phyloP scores from a whole-genome alignment of 2,797 vertebrate genomes.

The Thaleichthys pacificus region DNA sequence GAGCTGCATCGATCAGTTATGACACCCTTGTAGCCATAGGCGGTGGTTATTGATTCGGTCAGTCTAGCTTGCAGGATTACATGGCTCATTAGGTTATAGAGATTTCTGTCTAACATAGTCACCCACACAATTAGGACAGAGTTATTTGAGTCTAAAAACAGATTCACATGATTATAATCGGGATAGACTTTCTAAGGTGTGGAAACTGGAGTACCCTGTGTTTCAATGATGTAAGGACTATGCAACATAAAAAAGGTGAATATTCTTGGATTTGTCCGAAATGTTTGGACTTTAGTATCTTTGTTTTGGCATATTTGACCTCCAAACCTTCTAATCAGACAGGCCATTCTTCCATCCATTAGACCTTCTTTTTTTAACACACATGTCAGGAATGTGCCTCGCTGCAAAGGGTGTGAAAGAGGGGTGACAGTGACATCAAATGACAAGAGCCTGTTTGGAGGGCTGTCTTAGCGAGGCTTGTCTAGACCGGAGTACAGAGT shows the following conservation, averaged over 20 bases:
- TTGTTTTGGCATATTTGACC: background rate
- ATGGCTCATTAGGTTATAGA: background rate
- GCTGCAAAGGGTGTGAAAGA: background rate
- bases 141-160: too few relatives aligned
- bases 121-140: background rate
- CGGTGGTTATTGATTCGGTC: background rate
- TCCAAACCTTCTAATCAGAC: background rate
- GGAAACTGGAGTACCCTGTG: too few relatives aligned
- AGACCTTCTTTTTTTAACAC: background rate
- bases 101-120: background rate
- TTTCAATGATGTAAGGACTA: too few relatives aligned
- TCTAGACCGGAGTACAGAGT: background rate
- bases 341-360: background rate
- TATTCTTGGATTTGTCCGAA: too few relatives aligned
- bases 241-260: too few relatives aligned
- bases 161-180: too few relatives aligned
- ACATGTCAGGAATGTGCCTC: background rate
- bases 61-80: background rate
- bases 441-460: background rate
- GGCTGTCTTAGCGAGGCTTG: background rate
- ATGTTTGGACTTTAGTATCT: too few relatives aligned
- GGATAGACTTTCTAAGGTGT: too few relatives aligned
- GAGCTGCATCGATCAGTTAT: background rate
- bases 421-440: background rate
- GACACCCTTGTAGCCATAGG: constrained; percentile 5